Base-by-base conservation (phyloP, 2,888 invertebrate genomes). In the Cylloceria caligata region DNA sequence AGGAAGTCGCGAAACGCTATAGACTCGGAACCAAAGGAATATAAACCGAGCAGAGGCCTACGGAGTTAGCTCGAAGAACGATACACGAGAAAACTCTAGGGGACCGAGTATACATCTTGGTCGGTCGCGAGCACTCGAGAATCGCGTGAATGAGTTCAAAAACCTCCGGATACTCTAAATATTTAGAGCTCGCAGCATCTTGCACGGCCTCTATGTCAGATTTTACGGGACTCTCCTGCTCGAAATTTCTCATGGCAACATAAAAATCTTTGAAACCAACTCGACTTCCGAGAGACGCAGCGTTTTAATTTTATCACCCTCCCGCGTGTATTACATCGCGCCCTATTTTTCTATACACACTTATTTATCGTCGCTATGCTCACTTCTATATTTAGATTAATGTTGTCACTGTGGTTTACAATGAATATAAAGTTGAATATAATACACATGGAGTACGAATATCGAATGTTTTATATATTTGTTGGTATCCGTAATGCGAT, bases 121-220 rank as follows among this genome's bases (percentile, higher is more conserved):
- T 2, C 27, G 55, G n/a, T n/a, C 49, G 5, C n/a, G 27, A 27
- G 21, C 27, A 19, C 36, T 19, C 62, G 67, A 83, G 79, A 84
- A 83, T 83, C 80, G 84, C 81, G 77, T 83, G 83, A 81, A 83
- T 62, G 81, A 80, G 83, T 88, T 86, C 84, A 87, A 83, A 82
- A 88, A 85, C 87, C 85, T 83, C 78, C 16, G 55, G 60, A 68
- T 67, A 75, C 55, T 69, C 45, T 84, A 87, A 88, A 88, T 85
- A 86, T 87, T 88, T 88, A 80, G 79, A 65, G 45, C 85, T 84
- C 85, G 74, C 84, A 85, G 1, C 27, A 11, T 36, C 34, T 52
- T n/a, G 3, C 68, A 45, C 39, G 57, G 47, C 60, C 16, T 47
- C 49, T 34, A 5, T n/a, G 34, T 30, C 62, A 36, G 42, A 64